A percentile compares a stretch with the other conserved stretches of the same genome.
These are phyloP conservation scores for Pelodiscus sinensis DNA, from an alignment of 2,113 vertebrate genomes.

Conservation along the genomic window DNA sequence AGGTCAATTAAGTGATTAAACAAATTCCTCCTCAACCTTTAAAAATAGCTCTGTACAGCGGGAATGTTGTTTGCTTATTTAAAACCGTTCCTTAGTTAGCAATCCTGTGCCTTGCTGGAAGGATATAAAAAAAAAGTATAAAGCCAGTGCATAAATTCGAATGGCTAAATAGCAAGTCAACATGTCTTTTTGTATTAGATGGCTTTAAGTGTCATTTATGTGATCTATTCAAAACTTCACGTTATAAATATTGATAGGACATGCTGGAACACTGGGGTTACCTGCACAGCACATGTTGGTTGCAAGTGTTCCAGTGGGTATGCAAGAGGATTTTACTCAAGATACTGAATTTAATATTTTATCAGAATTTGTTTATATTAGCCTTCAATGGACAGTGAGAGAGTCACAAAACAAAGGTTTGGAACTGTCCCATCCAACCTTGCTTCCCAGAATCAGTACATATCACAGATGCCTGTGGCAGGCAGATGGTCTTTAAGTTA, in stretches of 20 bases:
- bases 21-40: slow-evolving; percentile 17
- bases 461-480: neutral
- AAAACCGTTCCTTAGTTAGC: slow-evolving; percentile 34
- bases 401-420: neutral
- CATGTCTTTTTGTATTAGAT: neutral
- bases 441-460: neutral
- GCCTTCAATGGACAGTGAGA: neutral
- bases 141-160: slow-evolving; percentile 2
- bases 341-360: neutral
- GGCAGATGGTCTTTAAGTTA: neutral
- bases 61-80: slow-evolving; percentile 29
- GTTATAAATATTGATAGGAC: neutral
- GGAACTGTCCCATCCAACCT: neutral
- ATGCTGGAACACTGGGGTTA: rapidly evolving
- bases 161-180: slow-evolving; percentile 10
- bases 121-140: neutral
- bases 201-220: neutral
- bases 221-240: neutral
- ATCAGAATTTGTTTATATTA: neutral
- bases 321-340: neutral
- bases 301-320: neutral
- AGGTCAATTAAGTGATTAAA: slow-evolving; percentile 29
- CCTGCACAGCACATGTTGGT: rapidly evolving
- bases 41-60: slow-evolving; percentile 47
- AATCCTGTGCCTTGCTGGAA: neutral